phyloP scores from a whole-genome alignment of 2,888 invertebrate species.

The Ectemnius continuus region DNA sequence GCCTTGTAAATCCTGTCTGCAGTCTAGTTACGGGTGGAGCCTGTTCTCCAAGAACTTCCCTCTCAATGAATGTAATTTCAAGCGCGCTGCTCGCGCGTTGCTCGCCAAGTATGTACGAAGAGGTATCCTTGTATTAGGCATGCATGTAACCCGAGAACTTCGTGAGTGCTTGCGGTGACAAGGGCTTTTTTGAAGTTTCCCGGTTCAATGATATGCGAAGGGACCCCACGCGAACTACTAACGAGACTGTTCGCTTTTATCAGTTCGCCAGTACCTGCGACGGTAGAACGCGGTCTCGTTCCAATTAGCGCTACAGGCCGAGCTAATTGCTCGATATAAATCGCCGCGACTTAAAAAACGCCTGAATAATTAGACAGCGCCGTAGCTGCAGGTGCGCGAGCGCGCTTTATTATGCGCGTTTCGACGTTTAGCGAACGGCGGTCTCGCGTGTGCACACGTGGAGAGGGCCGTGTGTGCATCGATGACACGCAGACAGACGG shows the following conservation, averaged over 20 bases:
- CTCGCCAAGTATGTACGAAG: too few species aligned
- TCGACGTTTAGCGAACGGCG: constrained; percentile 40
- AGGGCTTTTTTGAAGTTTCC: constrained; percentile 19
- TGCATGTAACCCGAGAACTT: too few species aligned
- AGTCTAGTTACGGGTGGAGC: too few species aligned
- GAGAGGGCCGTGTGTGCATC: constrained; percentile 25
- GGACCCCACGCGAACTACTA: constrained; percentile 53
- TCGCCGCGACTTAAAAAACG: constrained; percentile 59
- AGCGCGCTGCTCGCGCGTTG: too few species aligned
- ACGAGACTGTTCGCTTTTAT: constrained; percentile 58
- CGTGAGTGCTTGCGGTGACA: neutral
- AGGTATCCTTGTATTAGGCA: too few species aligned
- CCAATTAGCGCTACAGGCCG: constrained; percentile 62
- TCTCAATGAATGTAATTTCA: too few species aligned
- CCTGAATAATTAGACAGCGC: constrained; percentile 58
- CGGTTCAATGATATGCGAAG: constrained; percentile 13
- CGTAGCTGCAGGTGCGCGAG: constrained; percentile 43
- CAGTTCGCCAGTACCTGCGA: constrained; percentile 34
- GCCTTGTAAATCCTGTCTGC: neutral
- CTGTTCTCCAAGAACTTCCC: too few species aligned
- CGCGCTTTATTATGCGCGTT: constrained; percentile 49
- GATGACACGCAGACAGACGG: constrained; percentile 41
- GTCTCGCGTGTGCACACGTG: too few species aligned
- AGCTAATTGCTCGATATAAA: constrained; percentile 65
- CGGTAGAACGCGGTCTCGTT: constrained; percentile 50